Conservation (phyloP, 2,797 vertebrate species). For the Tarsius wallacei region DNA sequence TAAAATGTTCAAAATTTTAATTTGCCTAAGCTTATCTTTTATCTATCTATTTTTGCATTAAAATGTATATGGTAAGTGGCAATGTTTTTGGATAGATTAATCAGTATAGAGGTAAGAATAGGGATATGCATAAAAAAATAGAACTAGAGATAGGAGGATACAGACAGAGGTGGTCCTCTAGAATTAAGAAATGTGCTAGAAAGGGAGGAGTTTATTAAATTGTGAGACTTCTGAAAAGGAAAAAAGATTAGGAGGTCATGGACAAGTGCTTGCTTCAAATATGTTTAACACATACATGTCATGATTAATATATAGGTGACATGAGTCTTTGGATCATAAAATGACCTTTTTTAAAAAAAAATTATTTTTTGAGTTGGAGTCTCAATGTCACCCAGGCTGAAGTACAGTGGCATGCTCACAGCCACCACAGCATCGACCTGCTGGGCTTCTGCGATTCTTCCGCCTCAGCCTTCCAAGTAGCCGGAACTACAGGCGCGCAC, state of each 20-base stretch:
- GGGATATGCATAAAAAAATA: not conserved
- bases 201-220: not conserved
- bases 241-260: not conserved
- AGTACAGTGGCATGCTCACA: no score
- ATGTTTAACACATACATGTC: not conserved
- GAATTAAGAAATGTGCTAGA: not conserved
- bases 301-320: not conserved
- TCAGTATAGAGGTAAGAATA: not conserved
- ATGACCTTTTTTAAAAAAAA: not conserved
- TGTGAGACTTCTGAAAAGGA: not conserved
- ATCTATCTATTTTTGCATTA: no score
- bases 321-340: not conserved
- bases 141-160: not conserved
- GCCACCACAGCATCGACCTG: no score
- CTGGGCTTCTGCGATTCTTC: no score
- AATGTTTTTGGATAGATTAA: not conserved
- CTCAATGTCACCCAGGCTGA: no score
- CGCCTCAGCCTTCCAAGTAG: no score
- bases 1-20: not conserved
- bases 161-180: not conserved
- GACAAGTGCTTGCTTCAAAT: not conserved
- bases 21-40: not conserved
- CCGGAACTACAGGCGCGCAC: no score
- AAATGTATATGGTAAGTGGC: not conserved
- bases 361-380: no score